phyloP scores from a whole-genome alignment of 2,113 vertebrate species.

The Microcebus jonahi region DNA sequence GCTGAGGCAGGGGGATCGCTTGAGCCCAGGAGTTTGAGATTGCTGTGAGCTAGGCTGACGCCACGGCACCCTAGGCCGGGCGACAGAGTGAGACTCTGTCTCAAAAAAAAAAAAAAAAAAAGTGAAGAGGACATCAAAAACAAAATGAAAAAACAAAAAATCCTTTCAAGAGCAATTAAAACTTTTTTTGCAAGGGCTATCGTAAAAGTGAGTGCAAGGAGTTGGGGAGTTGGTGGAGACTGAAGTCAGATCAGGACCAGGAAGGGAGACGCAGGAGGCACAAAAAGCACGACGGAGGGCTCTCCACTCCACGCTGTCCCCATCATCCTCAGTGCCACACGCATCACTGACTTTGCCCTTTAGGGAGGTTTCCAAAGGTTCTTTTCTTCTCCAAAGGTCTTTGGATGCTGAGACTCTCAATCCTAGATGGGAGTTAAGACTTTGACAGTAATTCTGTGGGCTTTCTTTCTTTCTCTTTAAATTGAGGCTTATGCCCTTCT shows the following conservation, averaged over 20 bases:
- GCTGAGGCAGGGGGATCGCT: no score
- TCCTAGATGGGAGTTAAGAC: not conserved
- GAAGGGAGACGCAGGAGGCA: fast-evolving
- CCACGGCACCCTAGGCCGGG: no score
- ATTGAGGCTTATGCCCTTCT: not conserved
- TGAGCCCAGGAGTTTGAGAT: no score
- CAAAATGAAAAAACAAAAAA: not conserved
- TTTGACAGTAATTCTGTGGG: not conserved
- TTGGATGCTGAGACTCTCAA: not conserved
- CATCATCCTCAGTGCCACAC: fast-evolving
- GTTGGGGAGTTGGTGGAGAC: not conserved
- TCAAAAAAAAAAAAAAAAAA: not conserved
- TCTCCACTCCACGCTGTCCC: not conserved
- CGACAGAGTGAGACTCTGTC: no score
- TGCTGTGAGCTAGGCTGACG: no score
- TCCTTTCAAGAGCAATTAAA: not conserved
- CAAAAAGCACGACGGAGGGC: not conserved
- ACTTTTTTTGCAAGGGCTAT: not conserved
- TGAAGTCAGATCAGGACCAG: not conserved
- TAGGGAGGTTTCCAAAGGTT: not conserved
- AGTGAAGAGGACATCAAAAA: not conserved
- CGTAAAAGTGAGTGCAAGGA: not conserved
- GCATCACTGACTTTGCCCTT: not conserved
- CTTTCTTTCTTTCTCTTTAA: not conserved
- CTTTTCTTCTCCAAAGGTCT: not conserved